Percentiles rank a stretch among this genome's conserved stretches.
phyloP scores from a whole-genome alignment of 2,888 invertebrate genomes.

The Sphaeridia pumilis region DNA sequence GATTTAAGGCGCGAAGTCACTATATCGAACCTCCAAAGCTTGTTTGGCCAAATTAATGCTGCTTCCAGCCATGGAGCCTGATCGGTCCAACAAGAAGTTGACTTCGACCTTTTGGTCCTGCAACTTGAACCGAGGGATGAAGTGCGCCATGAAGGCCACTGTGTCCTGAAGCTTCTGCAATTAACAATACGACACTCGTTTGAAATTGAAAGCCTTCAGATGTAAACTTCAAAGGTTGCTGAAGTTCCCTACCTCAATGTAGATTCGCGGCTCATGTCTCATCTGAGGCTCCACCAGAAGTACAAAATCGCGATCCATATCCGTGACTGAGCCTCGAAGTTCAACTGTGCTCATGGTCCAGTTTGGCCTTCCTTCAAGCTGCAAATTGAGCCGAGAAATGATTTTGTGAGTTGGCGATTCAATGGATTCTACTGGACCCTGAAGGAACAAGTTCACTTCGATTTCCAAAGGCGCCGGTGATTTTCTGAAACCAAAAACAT shows the following conservation, averaged over 20 bases:
- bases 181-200: neutral
- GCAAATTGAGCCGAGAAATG: neutral
- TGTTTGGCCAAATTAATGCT: slow-evolving; percentile 34
- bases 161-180: slow-evolving; percentile 18
- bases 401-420: slow-evolving; percentile 13
- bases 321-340: neutral
- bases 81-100: slow-evolving; percentile 40
- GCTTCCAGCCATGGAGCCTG: slow-evolving; percentile 41
- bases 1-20: neutral
- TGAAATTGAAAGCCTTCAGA: neutral
- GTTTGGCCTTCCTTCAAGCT: neutral
- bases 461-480: slow-evolving; percentile 15
- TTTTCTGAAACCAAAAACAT: neutral
- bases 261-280: slow-evolving; percentile 42
- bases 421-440: slow-evolving; percentile 11
- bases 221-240: neutral
- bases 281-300: slow-evolving; percentile 41
- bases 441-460: slow-evolving; percentile 3
- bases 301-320: slow-evolving; percentile 39
- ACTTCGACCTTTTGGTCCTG: slow-evolving; percentile 37
- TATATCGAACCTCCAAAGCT: slow-evolving; percentile 38
- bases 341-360: neutral
- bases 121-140: slow-evolving; percentile 41
- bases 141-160: slow-evolving; percentile 23
- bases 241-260: slow-evolving; percentile 38